Conservation (phyloP, 2,797 vertebrate species). For the Bufotes viridis region DNA sequence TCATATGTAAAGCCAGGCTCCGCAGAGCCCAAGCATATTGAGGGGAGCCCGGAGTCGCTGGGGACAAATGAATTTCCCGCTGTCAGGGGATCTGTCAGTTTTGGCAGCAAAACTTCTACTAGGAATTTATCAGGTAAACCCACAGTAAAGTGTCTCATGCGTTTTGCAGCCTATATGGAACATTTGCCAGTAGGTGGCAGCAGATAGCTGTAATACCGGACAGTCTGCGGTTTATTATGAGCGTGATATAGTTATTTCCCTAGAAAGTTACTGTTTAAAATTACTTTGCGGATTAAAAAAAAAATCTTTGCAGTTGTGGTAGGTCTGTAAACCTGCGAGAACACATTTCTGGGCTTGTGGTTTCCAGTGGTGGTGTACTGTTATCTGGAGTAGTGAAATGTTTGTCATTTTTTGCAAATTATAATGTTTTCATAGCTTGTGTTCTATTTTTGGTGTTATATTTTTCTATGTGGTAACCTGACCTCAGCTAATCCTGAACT, state of each 20-base stretch:
- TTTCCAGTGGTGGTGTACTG: not conserved
- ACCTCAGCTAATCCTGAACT: not conserved
- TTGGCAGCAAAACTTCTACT: not conserved
- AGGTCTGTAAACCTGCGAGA: not conserved
- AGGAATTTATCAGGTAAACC: not conserved
- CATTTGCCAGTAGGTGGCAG: slow-evolving; percentile 70
- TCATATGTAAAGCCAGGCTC: no score
- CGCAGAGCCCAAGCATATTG: no score
- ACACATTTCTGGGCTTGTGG: not conserved
- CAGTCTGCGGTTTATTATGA: not conserved
- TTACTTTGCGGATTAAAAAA: not conserved
- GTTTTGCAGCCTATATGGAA: not conserved
- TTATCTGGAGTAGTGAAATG: not conserved
- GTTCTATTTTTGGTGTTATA: not conserved
- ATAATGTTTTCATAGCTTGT: not conserved
- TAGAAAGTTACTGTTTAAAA: slow-evolving; percentile 3
- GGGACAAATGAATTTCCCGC: no score
- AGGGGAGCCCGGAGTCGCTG: no score
- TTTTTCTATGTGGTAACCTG: not conserved
- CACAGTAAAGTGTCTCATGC: not conserved
- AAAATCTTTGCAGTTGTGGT: slow-evolving; percentile 4
- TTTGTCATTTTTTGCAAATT: not conserved
- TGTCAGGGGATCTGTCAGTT: not conserved
- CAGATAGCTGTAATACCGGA: slow-evolving; percentile 56
- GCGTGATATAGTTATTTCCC: not conserved